Conservation (phyloP, 2,113 vertebrate genomes). For the Puffinus mauretanicus region DNA sequence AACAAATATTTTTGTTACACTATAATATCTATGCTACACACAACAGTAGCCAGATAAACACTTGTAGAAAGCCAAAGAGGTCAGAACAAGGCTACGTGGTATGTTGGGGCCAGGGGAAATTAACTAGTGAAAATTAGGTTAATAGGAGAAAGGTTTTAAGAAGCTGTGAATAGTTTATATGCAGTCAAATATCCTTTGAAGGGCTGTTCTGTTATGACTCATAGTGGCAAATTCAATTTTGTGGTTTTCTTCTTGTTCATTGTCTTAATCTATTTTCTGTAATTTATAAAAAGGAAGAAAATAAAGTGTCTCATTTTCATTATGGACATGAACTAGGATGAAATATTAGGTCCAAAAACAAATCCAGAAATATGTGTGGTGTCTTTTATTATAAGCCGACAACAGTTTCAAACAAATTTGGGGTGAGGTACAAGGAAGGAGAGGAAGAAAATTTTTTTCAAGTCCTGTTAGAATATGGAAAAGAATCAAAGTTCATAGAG, state of each 20-base stretch:
- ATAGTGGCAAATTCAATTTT: background rate
- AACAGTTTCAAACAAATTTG: background rate
- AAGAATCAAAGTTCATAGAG: background rate
- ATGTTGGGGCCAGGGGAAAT: background rate
- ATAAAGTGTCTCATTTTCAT: background rate
- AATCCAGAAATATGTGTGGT: background rate
- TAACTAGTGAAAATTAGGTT: background rate
- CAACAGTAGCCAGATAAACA: background rate
- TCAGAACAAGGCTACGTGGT: background rate
- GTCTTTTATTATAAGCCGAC: background rate
- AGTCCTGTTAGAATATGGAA: background rate
- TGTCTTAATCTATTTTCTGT: background rate
- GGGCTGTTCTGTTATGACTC: background rate
- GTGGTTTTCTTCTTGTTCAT: background rate
- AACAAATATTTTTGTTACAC: background rate
- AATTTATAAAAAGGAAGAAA: background rate
- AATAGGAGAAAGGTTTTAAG: background rate
- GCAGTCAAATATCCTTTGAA: background rate
- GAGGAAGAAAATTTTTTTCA: background rate
- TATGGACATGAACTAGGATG: background rate
- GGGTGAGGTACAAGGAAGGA: background rate
- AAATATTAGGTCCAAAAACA: background rate
- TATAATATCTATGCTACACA: background rate
- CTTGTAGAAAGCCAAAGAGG: background rate
- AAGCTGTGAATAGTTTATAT: background rate